Conservation (phyloP, 2,113 vertebrate genomes). For the human (Homo sapiens) region DNA sequence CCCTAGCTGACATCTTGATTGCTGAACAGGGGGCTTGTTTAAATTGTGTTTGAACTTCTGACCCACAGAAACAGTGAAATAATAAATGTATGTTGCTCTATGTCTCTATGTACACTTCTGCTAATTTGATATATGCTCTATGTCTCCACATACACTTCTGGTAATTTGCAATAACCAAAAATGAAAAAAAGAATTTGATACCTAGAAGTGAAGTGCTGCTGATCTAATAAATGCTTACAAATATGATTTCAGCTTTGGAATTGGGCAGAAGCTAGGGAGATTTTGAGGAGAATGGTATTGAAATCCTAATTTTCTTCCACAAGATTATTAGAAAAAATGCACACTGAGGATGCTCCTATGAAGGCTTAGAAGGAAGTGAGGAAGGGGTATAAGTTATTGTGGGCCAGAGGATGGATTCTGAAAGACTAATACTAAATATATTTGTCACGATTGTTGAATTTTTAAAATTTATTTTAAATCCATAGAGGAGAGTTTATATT, state of each 20-base stretch:
- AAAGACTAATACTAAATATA: neutral
- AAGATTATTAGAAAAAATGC: neutral
- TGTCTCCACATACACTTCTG: neutral
- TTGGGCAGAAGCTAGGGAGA: neutral
- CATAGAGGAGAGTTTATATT: neutral
- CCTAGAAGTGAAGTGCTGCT: too few species aligned
- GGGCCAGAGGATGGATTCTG: neutral
- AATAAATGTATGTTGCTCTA: neutral
- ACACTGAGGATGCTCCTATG: neutral
- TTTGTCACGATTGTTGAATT: conserved; percentile 10
- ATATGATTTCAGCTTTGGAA: neutral
- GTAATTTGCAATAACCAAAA: neutral
- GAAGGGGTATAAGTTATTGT: neutral
- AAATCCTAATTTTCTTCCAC: neutral
- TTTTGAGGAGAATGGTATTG: neutral
- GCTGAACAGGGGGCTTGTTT: neutral
- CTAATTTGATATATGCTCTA: neutral
- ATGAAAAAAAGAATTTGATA: too few species aligned
- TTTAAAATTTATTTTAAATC: neutral
- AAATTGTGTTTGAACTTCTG: neutral
- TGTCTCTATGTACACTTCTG: neutral
- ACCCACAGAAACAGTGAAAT: too few species aligned
- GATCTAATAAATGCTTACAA: neutral
- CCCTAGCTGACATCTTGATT: neutral
- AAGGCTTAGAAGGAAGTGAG: neutral